These are phyloP conservation scores for Alauda arvensis DNA, from an alignment of 2,797 vertebrate genomes.

Conservation along the genomic window DNA sequence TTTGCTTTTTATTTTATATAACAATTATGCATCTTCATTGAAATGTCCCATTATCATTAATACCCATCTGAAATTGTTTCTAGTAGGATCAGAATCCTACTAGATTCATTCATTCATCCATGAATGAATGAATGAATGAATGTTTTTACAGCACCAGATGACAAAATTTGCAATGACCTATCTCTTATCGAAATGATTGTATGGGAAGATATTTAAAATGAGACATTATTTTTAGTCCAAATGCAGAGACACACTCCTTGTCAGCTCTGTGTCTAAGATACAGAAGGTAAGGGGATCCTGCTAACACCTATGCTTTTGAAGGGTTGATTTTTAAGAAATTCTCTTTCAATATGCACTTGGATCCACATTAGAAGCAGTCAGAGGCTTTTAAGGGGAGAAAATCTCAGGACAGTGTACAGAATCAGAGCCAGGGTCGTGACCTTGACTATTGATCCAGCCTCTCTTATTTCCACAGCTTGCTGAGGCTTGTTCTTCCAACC, in stretches of 20 bases:
- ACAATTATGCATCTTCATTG: neutral
- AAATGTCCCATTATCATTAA: neutral
- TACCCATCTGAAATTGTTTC: neutral
- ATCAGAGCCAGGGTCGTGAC: constrained; percentile 82
- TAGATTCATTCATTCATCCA: too few species aligned
- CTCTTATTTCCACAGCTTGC: constrained; percentile 96
- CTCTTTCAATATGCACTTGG: constrained; percentile 56
- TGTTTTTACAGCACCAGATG: neutral
- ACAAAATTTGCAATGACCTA: constrained; percentile 24
- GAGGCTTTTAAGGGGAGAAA: constrained; percentile 73
- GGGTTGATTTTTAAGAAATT: constrained; percentile 36
- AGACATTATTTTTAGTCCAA: constrained; percentile 22
- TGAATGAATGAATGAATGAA: neutral
- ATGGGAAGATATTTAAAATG: constrained; percentile 17
- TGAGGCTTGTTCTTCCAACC: constrained; percentile 85
- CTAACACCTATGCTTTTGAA: constrained; percentile 9
- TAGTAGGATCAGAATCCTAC: neutral
- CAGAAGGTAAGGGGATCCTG: constrained; percentile 38
- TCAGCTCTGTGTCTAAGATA: constrained; percentile 21
- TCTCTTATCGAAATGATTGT: constrained; percentile 21
- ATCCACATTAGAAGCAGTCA: constrained; percentile 65
- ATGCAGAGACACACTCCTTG: constrained; percentile 26
- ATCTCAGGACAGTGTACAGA: constrained; percentile 76
- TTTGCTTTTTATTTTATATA: neutral
- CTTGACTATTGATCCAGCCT: constrained; percentile 96